Conservation (phyloP, 1,140 invertebrate genomes). For the Drosophila ficusphila region DNA sequence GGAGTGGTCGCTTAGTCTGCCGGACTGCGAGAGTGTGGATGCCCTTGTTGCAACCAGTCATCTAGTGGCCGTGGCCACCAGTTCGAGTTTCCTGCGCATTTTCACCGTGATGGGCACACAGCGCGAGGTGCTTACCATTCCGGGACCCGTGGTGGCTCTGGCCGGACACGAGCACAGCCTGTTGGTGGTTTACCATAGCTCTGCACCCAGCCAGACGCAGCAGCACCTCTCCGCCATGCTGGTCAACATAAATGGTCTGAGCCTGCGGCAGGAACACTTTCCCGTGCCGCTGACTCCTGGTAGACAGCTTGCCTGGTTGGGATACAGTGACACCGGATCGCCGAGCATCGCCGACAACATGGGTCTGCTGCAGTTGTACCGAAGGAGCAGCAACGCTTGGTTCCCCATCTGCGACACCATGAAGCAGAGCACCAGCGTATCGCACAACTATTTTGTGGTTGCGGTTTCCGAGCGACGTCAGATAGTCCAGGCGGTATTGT, state of each 20-base stretch:
- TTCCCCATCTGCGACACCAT: slow-evolving; percentile 90
- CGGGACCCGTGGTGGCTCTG: slow-evolving; percentile 89
- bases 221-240: slow-evolving; percentile 87
- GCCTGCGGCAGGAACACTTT: slow-evolving; percentile 60
- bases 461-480: slow-evolving; percentile 91
- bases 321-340: slow-evolving; percentile 92
- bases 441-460: slow-evolving; percentile 93
- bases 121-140: slow-evolving; percentile 89
- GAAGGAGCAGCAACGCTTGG: slow-evolving; percentile 89
- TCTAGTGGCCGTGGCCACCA: slow-evolving; percentile 92
- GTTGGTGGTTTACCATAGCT: slow-evolving; percentile 91
- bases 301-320: slow-evolving; percentile 91
- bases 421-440: slow-evolving; percentile 87
- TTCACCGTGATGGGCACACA: slow-evolving; percentile 94
- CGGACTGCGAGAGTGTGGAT: slow-evolving; percentile 90
- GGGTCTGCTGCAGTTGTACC: slow-evolving; percentile 88
- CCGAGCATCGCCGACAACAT: slow-evolving; percentile 88
- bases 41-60: slow-evolving; percentile 90
- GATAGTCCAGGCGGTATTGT: slow-evolving; percentile 92
- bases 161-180: slow-evolving; percentile 88
- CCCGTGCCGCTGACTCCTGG: slow-evolving; percentile 89
- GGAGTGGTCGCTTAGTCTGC: slow-evolving; percentile 93
- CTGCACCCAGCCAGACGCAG: slow-evolving; percentile 79
- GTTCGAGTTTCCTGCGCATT: slow-evolving; percentile 90
- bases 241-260: slow-evolving; percentile 80